phyloP scores from a whole-genome alignment of 2,113 vertebrate genomes.

The Sander vitreus region DNA sequence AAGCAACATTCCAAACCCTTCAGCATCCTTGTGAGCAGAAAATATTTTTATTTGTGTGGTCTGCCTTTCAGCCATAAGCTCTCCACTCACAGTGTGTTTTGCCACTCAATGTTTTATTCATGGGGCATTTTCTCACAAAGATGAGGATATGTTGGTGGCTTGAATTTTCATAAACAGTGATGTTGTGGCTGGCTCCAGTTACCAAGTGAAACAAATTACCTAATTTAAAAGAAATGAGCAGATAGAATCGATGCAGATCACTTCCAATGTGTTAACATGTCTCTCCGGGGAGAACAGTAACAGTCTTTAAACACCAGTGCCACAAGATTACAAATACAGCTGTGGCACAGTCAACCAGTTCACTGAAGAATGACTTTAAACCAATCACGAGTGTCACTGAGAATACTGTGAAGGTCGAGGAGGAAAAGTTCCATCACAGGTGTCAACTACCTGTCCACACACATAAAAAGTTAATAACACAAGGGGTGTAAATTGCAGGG shows the following conservation, averaged over 20 bases:
- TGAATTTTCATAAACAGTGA: slow-evolving; percentile 78
- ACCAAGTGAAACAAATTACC: slow-evolving; percentile 80
- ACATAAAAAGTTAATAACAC: slow-evolving; percentile 55
- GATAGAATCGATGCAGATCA: slow-evolving; percentile 78
- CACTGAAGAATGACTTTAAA: slow-evolving; percentile 23
- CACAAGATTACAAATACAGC: slow-evolving; percentile 40
- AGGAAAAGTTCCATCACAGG: slow-evolving; percentile 35
- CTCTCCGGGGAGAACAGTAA: slow-evolving; percentile 64
- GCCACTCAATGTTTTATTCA: slow-evolving; percentile 71
- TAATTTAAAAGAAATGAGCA: slow-evolving; percentile 83
- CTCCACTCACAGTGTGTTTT: slow-evolving; percentile 43
- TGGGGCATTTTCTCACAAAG: slow-evolving; percentile 58
- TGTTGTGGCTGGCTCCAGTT: slow-evolving; percentile 71
- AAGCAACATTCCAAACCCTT: slow-evolving; percentile 21
- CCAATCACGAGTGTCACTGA: not conserved
- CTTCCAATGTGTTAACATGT: slow-evolving; percentile 72
- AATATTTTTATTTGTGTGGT: slow-evolving; percentile 30
- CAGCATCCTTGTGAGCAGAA: not conserved
- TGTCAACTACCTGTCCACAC: slow-evolving; percentile 51
- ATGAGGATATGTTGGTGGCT: slow-evolving; percentile 67
- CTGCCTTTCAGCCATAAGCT: slow-evolving; percentile 31
- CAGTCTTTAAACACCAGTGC: slow-evolving; percentile 61
- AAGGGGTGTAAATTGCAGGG: slow-evolving; percentile 47
- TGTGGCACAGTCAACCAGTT: no score
- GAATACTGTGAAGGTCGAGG: slow-evolving; percentile 5